phyloP scores from a whole-genome alignment of 2,888 invertebrate species.

The Lithophane socia region DNA sequence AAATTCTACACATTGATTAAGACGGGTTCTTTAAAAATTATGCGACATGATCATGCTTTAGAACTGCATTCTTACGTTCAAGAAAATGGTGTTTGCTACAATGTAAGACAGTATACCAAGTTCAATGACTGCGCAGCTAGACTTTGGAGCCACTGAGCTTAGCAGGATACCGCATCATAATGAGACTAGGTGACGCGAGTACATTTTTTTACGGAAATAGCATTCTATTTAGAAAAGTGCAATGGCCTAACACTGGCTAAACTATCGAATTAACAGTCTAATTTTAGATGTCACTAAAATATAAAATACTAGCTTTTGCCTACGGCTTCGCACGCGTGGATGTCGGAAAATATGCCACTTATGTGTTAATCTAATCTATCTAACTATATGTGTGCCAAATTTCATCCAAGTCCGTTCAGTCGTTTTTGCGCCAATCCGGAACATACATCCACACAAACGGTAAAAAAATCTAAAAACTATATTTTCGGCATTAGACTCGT shows the following conservation, averaged over 20 bases:
- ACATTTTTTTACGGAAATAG: slow-evolving; percentile 7
- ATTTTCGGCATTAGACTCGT: too few relatives aligned
- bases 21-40: not conserved
- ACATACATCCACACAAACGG: too few relatives aligned
- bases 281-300: not conserved
- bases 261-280: not conserved
- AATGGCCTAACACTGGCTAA: not conserved
- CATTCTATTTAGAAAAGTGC: slow-evolving; percentile 5
- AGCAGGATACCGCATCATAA: not conserved
- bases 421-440: too few relatives aligned
- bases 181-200: not conserved
- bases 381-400: too few relatives aligned
- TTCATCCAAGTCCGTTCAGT: too few relatives aligned
- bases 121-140: slow-evolving; percentile 32
- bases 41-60: not conserved
- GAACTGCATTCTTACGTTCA: slow-evolving; percentile 22
- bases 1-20: not conserved
- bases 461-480: too few relatives aligned
- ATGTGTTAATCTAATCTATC: too few relatives aligned
- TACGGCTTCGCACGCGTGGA: too few relatives aligned
- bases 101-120: slow-evolving; percentile 27
- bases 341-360: too few relatives aligned
- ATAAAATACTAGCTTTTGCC: not conserved
- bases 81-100: slow-evolving; percentile 44
- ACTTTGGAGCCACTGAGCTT: slow-evolving; percentile 15